Evolutionary conservation across 2,113 vertebrate genomes (phyloP), one percentile per base, ranked within the genome.

Genomic region (Ammodytes marinus): DNA sequence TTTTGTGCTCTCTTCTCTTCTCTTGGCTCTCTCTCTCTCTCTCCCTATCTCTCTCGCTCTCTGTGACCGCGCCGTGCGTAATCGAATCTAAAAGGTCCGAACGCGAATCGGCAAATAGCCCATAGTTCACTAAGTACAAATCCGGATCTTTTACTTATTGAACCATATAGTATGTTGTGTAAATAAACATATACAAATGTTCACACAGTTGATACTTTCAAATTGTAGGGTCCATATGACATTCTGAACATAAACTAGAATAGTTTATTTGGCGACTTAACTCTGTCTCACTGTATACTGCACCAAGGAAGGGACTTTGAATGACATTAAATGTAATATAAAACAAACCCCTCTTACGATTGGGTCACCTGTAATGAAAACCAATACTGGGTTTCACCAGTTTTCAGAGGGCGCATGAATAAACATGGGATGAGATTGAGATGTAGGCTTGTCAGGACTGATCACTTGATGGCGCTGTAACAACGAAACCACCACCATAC

Each of bases 401-500:
- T 85, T 76, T 27, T 60, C 12, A 77, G 45, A 50, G 71, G 55
- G 40, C 27, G 46, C 72, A 47, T 52, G 57, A 70, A 69, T 55
- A 72, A 77, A 76, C 19, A 40, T 27, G 27, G 58, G 43, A 35
- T 35, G 58, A 71, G 35, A 74, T 17, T 80, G 46, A 75, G 77
- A 78, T 77, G 65, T 75, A 53, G 61, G 42, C 4, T 61, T 86
- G 45, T 78, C 74, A 42, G 54, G 27, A 63, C 35, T 47, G 70
- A 70, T 81, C 94, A 82, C 94, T 93, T 89, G 94, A 91, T 93
- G 94, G 92, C 92, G 94, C 92, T 93, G 82, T 89, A 80, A 68
- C 69, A 73, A 82, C 83, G 80, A 91, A 81, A 74, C 83, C 39
- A 27, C 27, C 27, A 27, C 6, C 67, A 14, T 43, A 27, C 17